Conservation (phyloP, 2,797 vertebrate genomes). For the Rhynchotus rufescens region DNA sequence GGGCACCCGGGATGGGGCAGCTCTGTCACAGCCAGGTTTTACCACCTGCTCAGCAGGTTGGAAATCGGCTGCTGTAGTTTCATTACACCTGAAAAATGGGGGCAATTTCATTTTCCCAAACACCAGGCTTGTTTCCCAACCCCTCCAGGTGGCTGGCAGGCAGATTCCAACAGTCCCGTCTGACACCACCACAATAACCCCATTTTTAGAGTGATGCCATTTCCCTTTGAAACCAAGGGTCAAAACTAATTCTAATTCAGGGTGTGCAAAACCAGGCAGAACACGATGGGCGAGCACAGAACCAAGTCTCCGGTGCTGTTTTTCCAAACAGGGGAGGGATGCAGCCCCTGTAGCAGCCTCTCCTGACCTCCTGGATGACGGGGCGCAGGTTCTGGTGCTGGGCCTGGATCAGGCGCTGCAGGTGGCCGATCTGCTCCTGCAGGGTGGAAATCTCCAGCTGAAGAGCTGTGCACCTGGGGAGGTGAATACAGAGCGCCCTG, state of each 20-base stretch:
- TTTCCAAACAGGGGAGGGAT: not conserved
- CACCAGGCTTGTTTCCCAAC: too few relatives aligned
- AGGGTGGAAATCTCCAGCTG: conserved; percentile 62
- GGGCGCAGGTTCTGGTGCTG: conserved; percentile 72
- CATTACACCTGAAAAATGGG: too few relatives aligned
- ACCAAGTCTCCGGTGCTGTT: not conserved
- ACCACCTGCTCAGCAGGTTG: too few relatives aligned
- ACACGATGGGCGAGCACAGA: not conserved
- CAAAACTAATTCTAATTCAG: too few relatives aligned
- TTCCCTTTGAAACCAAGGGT: not conserved
- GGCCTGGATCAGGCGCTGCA: conserved; percentile 72
- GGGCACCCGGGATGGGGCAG: too few relatives aligned
- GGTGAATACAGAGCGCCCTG: not conserved
- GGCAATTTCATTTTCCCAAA: too few relatives aligned
- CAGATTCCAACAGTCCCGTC: too few relatives aligned
- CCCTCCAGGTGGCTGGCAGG: too few relatives aligned
- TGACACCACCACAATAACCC: not conserved
- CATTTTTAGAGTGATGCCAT: not conserved
- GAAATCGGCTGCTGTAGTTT: too few relatives aligned
- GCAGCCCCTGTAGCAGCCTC: too few relatives aligned
- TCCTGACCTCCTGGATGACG: conserved; percentile 76
- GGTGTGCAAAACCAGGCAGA: too few relatives aligned
- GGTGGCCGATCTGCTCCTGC: conserved; percentile 75
- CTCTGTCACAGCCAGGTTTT: too few relatives aligned
- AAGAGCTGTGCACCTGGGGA: conserved; percentile 64